Conservation (phyloP, 1,140 invertebrate species). For the Brachionus plicatilis region DNA sequence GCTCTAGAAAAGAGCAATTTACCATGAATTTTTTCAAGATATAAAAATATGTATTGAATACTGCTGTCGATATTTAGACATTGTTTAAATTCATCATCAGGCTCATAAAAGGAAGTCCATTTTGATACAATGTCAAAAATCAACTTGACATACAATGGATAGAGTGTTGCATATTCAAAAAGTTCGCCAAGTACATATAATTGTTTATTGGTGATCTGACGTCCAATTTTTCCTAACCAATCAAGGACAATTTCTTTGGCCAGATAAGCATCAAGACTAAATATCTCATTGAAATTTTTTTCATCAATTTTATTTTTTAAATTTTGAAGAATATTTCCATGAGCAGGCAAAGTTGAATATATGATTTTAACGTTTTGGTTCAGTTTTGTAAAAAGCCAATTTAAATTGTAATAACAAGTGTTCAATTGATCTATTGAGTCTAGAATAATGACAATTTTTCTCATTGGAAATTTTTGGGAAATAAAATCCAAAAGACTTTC, state of each 20-base stretch:
- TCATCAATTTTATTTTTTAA: background rate
- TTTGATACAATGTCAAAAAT: slow-evolving; percentile 37
- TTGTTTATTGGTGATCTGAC: slow-evolving; percentile 57
- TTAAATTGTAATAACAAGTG: slow-evolving; percentile 44
- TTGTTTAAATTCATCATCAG: background rate
- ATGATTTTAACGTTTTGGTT: slow-evolving; percentile 50
- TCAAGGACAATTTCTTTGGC: background rate
- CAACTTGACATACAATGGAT: slow-evolving; percentile 11
- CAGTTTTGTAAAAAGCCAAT: slow-evolving; percentile 50
- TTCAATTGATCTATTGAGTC: slow-evolving; percentile 49
- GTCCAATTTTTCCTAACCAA: slow-evolving; percentile 44
- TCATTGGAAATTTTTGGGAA: slow-evolving; percentile 41
- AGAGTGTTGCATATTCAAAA: slow-evolving; percentile 63
- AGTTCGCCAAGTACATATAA: slow-evolving; percentile 77
- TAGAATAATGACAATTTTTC: slow-evolving; percentile 47
- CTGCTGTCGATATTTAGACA: background rate
- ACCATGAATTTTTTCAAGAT: slow-evolving; percentile 47
- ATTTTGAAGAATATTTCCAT: background rate
- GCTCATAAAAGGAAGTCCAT: background rate
- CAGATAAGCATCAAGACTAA: background rate
- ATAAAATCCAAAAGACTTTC: background rate
- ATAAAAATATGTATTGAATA: slow-evolving; percentile 1
- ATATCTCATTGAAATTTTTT: background rate
- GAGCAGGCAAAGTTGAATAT: slow-evolving; percentile 45
- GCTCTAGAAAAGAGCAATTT: slow-evolving; percentile 59